Evolutionary conservation across 2,888 invertebrate species (phyloP), one percentile per base, ranked within the genome.

Genomic region (Zele albiditarsus): DNA sequence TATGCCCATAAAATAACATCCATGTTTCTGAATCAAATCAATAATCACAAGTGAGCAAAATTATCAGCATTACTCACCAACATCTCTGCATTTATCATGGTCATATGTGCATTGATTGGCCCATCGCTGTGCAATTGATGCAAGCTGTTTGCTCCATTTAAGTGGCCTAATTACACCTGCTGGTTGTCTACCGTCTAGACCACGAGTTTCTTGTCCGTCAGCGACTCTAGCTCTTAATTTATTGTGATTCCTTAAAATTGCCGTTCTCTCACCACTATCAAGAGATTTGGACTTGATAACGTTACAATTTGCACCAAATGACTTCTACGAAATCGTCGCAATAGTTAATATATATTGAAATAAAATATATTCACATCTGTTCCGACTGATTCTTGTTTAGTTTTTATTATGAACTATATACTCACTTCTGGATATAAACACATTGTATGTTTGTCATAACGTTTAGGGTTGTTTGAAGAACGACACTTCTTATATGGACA

Each of bases 71-170:
- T 49, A 71, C 77, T 78, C 77, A 87, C 87, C 80, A 71, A 82
- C 80, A 74, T 87, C 83, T 79, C 90, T 82, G 80, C 90, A 90
- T 6, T 79, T 65, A 76, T 90, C 90, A 77, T 89, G 86, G 1
- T 75, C 79, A 74, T 82, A 86, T n/a, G 83, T 77, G 77, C 90
- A 90, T 78, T 90, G 90, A 46, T 84, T 82, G 6, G 87, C 89
- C 90, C 89, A 90, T 46, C 85, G 79, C 65, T 88, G 85, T 12
- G 90, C 90, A 38, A 88, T 82, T 0, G 38, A 8, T 0, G 87
- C 89, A 71, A 90, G 78, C 77, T 90, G 89, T 5, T 82, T 2
- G 38, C 78, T 77, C 81, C 81, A 82, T 53, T n/a, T 2, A 25
- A 79, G n/a, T 20, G 28, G 14, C 12, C 57, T 62, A 65, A 77